A percentile compares a stretch with the other conserved stretches of the same genome.
phyloP scores from a whole-genome alignment of 2,888 invertebrate genomes.

The Stegophylla sp. region DNA sequence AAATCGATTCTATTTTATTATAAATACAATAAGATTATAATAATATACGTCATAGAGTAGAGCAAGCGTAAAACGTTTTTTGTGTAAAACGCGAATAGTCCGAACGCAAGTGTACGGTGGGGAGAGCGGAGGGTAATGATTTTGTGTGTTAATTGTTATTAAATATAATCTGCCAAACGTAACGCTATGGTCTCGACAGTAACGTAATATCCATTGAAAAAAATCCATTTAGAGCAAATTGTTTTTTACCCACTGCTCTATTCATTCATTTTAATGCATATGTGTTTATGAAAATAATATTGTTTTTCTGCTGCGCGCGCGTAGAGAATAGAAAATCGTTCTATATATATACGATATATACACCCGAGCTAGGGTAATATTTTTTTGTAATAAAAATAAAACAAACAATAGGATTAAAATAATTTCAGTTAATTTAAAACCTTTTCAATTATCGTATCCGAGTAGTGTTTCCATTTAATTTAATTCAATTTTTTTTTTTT shows the following conservation, averaged over 20 bases:
- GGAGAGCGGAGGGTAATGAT: too few species aligned
- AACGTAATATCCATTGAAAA: constrained; percentile 16
- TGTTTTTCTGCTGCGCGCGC: not conserved
- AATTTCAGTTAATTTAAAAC: too few species aligned
- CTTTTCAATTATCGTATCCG: too few species aligned
- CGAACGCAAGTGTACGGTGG: not conserved
- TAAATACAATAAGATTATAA: too few species aligned
- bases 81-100: not conserved
- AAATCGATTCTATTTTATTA: too few species aligned
- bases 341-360: not conserved
- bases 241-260: not conserved
- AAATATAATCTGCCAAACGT: not conserved
- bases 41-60: too few species aligned
- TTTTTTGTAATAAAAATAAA: not conserved
- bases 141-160: constrained; percentile 16
- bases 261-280: not conserved
- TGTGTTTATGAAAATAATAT: not conserved
- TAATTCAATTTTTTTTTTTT: too few species aligned
- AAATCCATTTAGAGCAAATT: not conserved
- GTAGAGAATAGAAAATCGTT: not conserved
- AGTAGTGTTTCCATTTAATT: too few species aligned
- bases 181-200: not conserved
- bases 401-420: too few species aligned
- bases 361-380: not conserved
- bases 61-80: too few species aligned